Evolutionary conservation across 2,797 vertebrate genomes (phyloP).

Genomic region (Cheirogaleus major): DNA sequence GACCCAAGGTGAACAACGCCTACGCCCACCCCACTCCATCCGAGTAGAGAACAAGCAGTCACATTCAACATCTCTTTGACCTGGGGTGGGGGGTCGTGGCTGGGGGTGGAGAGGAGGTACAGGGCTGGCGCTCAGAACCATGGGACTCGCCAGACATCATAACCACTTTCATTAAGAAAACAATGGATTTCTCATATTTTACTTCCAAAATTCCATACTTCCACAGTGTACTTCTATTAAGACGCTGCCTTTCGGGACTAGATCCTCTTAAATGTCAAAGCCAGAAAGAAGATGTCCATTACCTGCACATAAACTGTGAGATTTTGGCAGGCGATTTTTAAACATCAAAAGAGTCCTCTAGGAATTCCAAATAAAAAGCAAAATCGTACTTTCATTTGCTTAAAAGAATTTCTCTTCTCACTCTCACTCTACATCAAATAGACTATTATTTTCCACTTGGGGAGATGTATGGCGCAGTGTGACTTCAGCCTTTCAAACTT

Average conservation of each 20-base stretch:
- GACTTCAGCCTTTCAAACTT: neutral
- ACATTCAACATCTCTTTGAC: neutral
- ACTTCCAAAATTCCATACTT: neutral
- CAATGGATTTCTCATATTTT: neutral
- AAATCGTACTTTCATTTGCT: neutral
- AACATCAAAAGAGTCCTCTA: neutral
- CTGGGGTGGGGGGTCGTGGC: neutral
- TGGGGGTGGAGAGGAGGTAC: fast-evolving
- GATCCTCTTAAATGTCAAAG: slow-evolving; percentile 28
- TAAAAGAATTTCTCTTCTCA: neutral
- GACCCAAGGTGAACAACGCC: neutral
- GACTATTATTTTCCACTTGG: neutral
- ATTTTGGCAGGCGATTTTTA: neutral
- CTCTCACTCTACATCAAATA: neutral
- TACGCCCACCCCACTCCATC: fast-evolving
- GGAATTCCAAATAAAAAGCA: slow-evolving; percentile 28
- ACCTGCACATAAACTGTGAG: neutral
- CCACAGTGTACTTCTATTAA: neutral
- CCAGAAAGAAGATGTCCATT: neutral
- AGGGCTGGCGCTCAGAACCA: neutral
- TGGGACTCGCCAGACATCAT: neutral
- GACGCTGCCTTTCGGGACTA: neutral
- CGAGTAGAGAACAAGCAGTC: neutral
- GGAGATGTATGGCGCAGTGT: neutral
- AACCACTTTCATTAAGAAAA: neutral